These are phyloP conservation scores for Chionis minor DNA, from an alignment of 2,113 vertebrate genomes.

Conservation along the genomic window DNA sequence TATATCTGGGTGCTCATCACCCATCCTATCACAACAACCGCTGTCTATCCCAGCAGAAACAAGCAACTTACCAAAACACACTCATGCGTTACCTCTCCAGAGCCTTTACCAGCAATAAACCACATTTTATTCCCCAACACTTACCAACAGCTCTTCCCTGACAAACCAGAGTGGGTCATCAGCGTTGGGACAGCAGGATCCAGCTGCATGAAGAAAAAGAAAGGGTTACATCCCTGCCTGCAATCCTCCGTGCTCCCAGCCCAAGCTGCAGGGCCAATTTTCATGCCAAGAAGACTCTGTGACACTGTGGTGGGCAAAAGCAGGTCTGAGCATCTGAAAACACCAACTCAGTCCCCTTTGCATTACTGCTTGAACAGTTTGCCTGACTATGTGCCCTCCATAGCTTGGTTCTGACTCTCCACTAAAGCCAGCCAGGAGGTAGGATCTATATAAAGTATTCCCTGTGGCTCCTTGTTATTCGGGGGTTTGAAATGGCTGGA, in stretches of 20 bases:
- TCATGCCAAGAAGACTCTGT: neutral
- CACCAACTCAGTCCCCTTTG: neutral
- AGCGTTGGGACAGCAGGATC: neutral
- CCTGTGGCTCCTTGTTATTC: neutral
- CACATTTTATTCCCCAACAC: neutral
- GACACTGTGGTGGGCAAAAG: neutral
- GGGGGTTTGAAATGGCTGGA: neutral
- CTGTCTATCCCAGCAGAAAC: neutral
- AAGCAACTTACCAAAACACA: neutral
- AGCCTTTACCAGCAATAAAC: neutral
- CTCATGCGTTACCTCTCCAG: fast-evolving
- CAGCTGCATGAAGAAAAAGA: neutral
- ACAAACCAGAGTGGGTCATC: too few species aligned
- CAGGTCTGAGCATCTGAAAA: neutral
- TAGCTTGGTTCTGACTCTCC: neutral
- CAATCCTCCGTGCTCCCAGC: neutral
- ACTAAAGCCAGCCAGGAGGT: neutral
- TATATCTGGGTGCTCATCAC: neutral
- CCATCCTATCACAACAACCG: fast-evolving
- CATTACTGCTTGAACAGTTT: neutral
- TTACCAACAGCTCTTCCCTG: neutral
- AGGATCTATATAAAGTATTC: neutral
- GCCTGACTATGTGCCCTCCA: neutral
- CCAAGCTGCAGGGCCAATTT: neutral
- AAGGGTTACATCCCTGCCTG: neutral